Evolutionary conservation across 2,113 vertebrate genomes (phyloP), one percentile per base, ranked within the genome.

Genomic region (Murina feae): DNA sequence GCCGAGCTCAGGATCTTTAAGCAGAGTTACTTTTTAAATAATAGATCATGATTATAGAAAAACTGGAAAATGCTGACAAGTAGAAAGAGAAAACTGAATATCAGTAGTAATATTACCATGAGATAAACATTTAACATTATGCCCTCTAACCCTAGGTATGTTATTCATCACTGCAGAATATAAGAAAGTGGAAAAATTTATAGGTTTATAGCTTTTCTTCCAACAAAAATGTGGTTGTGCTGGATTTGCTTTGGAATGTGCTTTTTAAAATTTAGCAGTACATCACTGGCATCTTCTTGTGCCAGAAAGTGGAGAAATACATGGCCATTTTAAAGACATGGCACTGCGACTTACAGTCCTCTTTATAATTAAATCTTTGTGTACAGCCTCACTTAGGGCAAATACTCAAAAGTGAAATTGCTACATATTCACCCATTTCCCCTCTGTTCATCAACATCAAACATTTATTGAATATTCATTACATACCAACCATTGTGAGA

Each of bases 181-280:
- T 60, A 55, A 71, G 76, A 68, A 75, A 28, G 21, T 93, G 53
- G 30, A 90, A 55, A 18, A 3, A 8, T 78, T 58, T 76, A 39
- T n/a, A 75, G 30, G 30, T 35, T 35, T 86, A 32, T 75, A 58
- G 82, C 69, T 85, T 95, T 80, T 86, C 35, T 94, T 86, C 90
- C 60, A 60, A 65, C 23, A 87, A n/a, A 89, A 93, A 37, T 65
- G 44, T 6, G 16, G 12, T 51, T 65, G 18, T 83, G 37, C 37
- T 93, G 25, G 25, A 10, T 30, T 37, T 58, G 21, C 88, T 90
- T 75, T 63, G 17, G 55, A 58, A 60, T 25, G 16, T 82, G 17
- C 21, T 79, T 63, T 89, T 86, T 49, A 35, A 85, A 84, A 75
- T 47, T 84, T 60, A 81, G 9, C 7, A 14, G 5, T 30, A 0